A percentile compares a stretch with the other conserved stretches of the same genome.
phyloP scores from a whole-genome alignment of 1,140 invertebrate genomes.

The Neodiprion fabricii region DNA sequence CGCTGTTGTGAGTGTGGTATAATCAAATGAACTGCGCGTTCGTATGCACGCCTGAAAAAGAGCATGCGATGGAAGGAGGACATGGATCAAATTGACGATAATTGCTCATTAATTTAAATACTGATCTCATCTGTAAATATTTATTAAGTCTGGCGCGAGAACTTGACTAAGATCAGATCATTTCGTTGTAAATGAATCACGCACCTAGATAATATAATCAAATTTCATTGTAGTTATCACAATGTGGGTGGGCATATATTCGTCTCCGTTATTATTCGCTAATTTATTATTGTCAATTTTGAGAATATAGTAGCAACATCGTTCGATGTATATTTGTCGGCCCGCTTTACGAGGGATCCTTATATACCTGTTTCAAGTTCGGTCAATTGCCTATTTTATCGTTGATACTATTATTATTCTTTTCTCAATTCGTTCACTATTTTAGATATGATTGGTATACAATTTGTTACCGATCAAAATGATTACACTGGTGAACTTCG shows the following conservation, averaged over 20 bases:
- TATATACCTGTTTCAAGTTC: no score
- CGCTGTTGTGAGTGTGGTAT: slow-evolving; percentile 30
- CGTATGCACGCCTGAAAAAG: slow-evolving; percentile 35
- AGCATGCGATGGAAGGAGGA: slow-evolving; percentile 10
- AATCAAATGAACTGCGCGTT: slow-evolving; percentile 41
- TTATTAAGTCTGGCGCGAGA: slow-evolving; percentile 29
- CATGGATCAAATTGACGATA: slow-evolving; percentile 22
- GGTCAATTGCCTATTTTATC: neutral
- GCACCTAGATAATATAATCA: neutral
- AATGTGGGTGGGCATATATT: neutral
- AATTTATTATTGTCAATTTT: no score
- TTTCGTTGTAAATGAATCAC: slow-evolving; percentile 24
- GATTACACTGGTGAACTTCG: neutral
- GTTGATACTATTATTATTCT: neutral
- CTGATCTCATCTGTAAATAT: slow-evolving; percentile 58
- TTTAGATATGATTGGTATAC: neutral
- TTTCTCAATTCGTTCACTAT: neutral
- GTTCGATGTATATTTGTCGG: no score
- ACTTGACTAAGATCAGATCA: slow-evolving; percentile 16
- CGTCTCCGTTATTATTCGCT: no score
- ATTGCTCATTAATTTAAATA: slow-evolving; percentile 50
- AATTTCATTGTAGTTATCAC: neutral
- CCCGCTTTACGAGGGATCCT: no score
- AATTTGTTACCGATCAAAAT: neutral
- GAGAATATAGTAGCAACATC: no score